Evolutionary conservation across 2,888 invertebrate genomes (phyloP), one percentile per base, ranked within the genome.

Genomic region (Sepioteuthis lessoniana): DNA sequence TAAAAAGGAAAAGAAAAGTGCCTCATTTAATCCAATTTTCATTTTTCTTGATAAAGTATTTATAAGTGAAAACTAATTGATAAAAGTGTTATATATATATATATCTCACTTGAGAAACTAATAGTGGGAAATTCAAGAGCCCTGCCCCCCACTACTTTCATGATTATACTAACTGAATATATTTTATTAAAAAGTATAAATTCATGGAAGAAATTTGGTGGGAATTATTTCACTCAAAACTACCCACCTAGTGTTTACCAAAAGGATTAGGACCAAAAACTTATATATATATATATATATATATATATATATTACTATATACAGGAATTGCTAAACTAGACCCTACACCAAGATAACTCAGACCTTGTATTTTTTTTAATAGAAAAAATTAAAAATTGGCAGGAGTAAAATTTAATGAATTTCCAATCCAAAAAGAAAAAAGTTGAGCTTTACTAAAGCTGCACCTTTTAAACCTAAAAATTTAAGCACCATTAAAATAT

Each of bases 21-120:
- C 50, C 50, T 50, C 50, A 25, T 50, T 50, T 50, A 76, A 76
- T 76, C 10, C 76, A 76, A 76, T 76, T 76, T 76, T n/a, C 76
- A 76, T 76, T 76, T 76, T n/a, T 76, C 76, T 76, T 76, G 31
- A 76, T n/a, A n/a, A 76, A 76, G n/a, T n/a, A n/a, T 76, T n/a
- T n/a, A 76, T 76, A n/a, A 76, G n/a, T 76, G n/a, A 76, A 76
- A 76, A 76, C n/a, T 60, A 60, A 31, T 60, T 31, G 60, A 60
- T 60, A 60, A 25, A 42, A 42, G 42, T 42, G 42, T 31, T 47
- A 47, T 47, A 47, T 47, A 47, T 47, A 47, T 47, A 47, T 47
- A 1, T 47, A 47, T 47, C 7, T 16, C 47, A 16, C 19, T 13
- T 47, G 50, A 50, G 50, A 50, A 25, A 50, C 47, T 50, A 50